A percentile compares a stretch with the other conserved stretches of the same genome.
phyloP scores from a whole-genome alignment of 2,888 invertebrate species.

The Rambutsinella grinnellia region DNA sequence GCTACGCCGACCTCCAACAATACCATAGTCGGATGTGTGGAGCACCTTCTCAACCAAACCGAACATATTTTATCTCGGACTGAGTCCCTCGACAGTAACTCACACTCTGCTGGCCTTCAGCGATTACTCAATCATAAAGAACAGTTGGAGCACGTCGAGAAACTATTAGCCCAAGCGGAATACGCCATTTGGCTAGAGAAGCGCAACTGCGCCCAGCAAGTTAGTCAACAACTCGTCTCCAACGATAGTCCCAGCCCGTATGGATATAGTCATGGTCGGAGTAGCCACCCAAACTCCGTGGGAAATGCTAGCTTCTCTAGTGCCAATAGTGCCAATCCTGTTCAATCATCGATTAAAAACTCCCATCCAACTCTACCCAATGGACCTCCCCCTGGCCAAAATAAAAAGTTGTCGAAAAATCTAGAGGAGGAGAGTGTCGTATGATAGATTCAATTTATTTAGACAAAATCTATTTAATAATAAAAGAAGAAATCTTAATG shows the following conservation, averaged over 20 bases:
- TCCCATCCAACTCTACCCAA: conserved; percentile 40
- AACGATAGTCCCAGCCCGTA: conserved; percentile 65
- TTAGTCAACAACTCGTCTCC: conserved; percentile 65
- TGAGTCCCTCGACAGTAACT: conserved; percentile 66
- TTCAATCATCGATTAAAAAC: conserved; percentile 57
- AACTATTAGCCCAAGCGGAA: conserved; percentile 66
- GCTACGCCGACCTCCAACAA: conserved; percentile 61
- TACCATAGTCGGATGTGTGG: conserved; percentile 66
- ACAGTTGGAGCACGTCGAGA: conserved; percentile 66
- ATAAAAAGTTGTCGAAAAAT: conserved; percentile 66
- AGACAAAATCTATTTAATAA: too few relatives aligned
- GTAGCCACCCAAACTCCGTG: conserved; percentile 50
- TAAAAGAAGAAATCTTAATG: too few relatives aligned
- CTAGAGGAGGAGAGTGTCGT: conserved; percentile 67
- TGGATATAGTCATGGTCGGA: conserved; percentile 59
- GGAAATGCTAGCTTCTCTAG: conserved; percentile 64
- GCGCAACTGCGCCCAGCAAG: conserved; percentile 66
- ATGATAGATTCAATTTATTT: conserved; percentile 52
- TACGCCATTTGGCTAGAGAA: conserved; percentile 66
- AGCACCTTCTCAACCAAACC: conserved; percentile 66
- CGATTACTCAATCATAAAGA: conserved; percentile 66
- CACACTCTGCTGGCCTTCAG: conserved; percentile 66
- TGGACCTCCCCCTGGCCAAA: conserved; percentile 35
- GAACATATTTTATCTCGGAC: conserved; percentile 67
- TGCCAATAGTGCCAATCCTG: conserved; percentile 64